phyloP scores from a whole-genome alignment of 2,797 vertebrate genomes.

The Limnodromus scolopaceus region DNA sequence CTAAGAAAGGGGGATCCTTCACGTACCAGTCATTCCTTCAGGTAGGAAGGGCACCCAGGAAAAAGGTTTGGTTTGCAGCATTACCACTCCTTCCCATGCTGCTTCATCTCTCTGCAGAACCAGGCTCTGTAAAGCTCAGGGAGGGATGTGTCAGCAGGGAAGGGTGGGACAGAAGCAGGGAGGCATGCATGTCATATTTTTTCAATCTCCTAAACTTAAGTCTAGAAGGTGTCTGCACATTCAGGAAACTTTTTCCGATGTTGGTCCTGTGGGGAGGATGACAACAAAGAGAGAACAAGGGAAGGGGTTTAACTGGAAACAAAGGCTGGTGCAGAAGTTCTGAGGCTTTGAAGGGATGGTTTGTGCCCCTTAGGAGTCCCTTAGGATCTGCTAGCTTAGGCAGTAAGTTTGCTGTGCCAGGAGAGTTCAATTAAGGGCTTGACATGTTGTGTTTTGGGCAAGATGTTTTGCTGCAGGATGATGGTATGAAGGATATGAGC shows the following conservation, averaged over 20 bases:
- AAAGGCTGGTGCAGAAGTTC: background rate
- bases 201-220: background rate
- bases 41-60: background rate
- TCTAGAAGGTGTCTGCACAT: background rate
- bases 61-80: background rate
- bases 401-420: background rate
- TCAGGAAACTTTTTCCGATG: background rate
- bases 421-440: background rate
- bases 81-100: rapidly evolving
- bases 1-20: background rate
- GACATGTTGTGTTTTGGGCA: background rate
- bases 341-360: background rate
- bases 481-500: background rate
- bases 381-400: background rate
- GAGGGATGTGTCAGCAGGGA: background rate
- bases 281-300: background rate
- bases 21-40: background rate
- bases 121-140: background rate
- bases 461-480: background rate
- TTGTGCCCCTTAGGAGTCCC: background rate
- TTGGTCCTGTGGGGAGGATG: background rate
- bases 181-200: background rate
- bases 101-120: background rate
- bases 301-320: background rate
- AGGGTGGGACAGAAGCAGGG: background rate